These are phyloP conservation scores for Spinus pinus DNA, from an alignment of 2,797 vertebrate species.

Conservation along the genomic window DNA sequence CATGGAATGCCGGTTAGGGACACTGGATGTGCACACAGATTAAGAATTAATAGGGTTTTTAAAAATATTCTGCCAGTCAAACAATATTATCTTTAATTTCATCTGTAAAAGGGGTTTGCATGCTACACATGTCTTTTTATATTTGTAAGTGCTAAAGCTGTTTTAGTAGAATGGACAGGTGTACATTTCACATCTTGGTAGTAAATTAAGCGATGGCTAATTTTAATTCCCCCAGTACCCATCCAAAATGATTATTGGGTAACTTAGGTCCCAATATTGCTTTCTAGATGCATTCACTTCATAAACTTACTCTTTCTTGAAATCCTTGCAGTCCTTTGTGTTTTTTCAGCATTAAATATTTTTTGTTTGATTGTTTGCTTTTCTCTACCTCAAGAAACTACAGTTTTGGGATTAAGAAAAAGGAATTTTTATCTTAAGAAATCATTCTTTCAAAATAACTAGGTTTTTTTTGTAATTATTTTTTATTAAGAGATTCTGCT, in stretches of 20 bases:
- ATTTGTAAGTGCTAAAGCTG: neutral
- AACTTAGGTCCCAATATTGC: neutral
- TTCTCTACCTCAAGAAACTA: neutral
- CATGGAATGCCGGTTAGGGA: fast-evolving
- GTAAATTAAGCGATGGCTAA: neutral
- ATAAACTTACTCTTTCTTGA: neutral
- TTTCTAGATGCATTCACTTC: neutral
- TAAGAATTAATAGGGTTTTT: neutral
- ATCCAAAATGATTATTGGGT: neutral
- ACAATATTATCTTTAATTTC: neutral
- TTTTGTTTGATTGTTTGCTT: neutral
- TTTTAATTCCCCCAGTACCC: neutral
- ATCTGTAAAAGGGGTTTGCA: neutral
- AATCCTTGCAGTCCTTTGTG: neutral
- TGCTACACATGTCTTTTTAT: neutral
- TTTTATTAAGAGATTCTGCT: neutral
- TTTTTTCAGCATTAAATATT: neutral
- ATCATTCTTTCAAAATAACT: neutral
- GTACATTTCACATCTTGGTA: neutral
- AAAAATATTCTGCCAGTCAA: neutral
- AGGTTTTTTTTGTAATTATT: neutral
- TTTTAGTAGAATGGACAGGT: neutral
- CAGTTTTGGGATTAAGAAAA: neutral
- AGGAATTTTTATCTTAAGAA: neutral
- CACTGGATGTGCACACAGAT: neutral